These are phyloP conservation scores for Ormyrus labotus DNA, from an alignment of 2,888 invertebrate genomes.

Conservation along the genomic window DNA sequence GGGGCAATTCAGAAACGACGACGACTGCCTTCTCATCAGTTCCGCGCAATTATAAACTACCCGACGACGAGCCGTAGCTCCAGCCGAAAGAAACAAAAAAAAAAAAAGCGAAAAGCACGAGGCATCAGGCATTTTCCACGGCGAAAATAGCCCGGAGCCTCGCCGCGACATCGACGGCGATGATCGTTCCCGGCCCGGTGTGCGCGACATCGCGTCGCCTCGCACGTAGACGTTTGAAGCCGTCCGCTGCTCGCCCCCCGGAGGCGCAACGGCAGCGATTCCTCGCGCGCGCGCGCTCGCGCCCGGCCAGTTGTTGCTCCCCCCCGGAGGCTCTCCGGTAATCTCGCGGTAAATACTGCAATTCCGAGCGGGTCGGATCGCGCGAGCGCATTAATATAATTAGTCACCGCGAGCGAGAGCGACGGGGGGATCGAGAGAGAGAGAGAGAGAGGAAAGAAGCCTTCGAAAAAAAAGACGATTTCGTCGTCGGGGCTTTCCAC, in stretches of 20 bases:
- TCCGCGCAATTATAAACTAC: too few relatives aligned
- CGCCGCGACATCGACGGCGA: not conserved
- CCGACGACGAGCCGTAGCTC: not conserved
- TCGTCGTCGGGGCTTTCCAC: conserved; percentile 18
- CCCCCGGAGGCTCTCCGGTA: conserved; percentile 60
- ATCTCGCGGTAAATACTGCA: conserved; percentile 74
- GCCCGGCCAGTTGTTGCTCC: too few relatives aligned
- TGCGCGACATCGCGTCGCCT: not conserved
- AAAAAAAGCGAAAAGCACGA: not conserved
- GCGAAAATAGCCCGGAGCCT: not conserved
- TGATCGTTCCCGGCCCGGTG: conserved; percentile 4
- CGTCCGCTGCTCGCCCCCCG: conserved; percentile 40
- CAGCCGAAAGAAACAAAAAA: not conserved
- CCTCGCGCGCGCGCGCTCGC: not conserved
- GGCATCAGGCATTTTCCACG: too few relatives aligned
- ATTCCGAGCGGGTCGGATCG: conserved; percentile 64
- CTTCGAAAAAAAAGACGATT: too few relatives aligned
- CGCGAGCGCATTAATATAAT: conserved; percentile 73
- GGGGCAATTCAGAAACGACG: too few relatives aligned
- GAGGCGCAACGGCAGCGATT: conserved; percentile 53
- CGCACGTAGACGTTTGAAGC: conserved; percentile 23
- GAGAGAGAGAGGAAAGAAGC: not conserved
- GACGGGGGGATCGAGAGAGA: conserved; percentile 34
- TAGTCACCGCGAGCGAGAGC: conserved; percentile 73
- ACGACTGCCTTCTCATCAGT: too few relatives aligned